Base-by-base conservation (phyloP, 2,888 invertebrate species). In the Brachypalpus laphriformis region DNA sequence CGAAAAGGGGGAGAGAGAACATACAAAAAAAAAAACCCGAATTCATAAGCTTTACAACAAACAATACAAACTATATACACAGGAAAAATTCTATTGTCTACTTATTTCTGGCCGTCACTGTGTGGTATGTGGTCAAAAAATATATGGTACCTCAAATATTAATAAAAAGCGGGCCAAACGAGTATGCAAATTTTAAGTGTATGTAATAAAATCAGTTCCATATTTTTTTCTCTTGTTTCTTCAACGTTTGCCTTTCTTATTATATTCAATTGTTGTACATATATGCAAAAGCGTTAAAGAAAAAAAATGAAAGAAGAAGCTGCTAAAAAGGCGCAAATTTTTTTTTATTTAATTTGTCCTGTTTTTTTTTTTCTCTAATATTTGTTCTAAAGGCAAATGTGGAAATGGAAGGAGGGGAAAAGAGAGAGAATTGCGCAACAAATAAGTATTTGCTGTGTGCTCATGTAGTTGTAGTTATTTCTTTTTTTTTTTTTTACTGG, bases 241-340 rank as follows among this genome's bases (percentile, higher is more conserved):
- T 25, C 40, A 8, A 14, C 20, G 40, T 40, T 40, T 45, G 34
- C 47, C 40, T 65, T 71, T 76, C 1, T 75, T 45, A 18, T 66
- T 63, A 45, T 14, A 47, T 42, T 28, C 37, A 56, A 54, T n/a
- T 25, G 18, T 22, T 31, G 40, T 61, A 16, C 16, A n/a, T 22
- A 11, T 40, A 49, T 51, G 28, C 8, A 28, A 28, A 54, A 68
- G 57, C 37, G 61, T 81, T 22, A 42, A 61, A 45, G 47, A 49
- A 54, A 6, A 59, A 45, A n/a, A 22, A 28, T 5, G 25, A 40
- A 34, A 1, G 34, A 31, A 49, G 34, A 61, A 59, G 16, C 14
- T 37, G 14, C 18, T 4, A 78, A 78, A 82, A 82, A 78, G 68
- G 76, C 72, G 74, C 72, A 86, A 86, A 86, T 72, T 71, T 51